phyloP scores from a whole-genome alignment of 2,797 vertebrate species.

The Pantherophis alleghaniensis region DNA sequence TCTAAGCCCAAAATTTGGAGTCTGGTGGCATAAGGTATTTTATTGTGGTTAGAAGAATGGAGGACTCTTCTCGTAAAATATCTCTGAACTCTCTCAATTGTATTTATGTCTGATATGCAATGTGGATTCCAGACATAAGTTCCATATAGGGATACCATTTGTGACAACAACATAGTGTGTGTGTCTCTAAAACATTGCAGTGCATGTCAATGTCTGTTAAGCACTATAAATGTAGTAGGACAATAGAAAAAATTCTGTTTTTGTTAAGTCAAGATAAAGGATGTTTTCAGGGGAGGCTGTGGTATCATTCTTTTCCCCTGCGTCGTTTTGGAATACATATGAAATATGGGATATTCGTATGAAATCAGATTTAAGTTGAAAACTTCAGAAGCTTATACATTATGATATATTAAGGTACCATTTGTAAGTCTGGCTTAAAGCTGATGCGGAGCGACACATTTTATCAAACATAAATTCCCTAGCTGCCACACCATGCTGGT shows the following conservation, averaged over 20 bases:
- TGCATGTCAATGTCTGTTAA: neutral
- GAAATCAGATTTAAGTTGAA: neutral
- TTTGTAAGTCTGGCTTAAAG: neutral
- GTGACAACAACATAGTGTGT: neutral
- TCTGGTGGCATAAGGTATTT: too few relatives aligned
- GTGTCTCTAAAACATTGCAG: neutral
- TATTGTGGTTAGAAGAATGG: too few relatives aligned
- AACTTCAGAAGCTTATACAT: neutral
- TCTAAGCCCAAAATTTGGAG: too few relatives aligned
- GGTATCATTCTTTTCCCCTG: neutral
- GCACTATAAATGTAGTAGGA: neutral
- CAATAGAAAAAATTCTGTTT: neutral
- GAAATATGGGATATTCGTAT: neutral
- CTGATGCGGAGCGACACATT: neutral
- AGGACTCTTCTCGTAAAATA: too few relatives aligned
- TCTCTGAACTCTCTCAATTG: too few relatives aligned
- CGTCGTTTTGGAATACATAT: neutral
- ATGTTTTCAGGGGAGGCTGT: neutral
- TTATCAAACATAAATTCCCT: neutral
- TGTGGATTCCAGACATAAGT: too few relatives aligned
- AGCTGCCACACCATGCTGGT: neutral
- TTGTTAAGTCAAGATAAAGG: neutral
- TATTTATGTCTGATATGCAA: too few relatives aligned
- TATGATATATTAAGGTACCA: neutral
- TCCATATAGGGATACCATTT: neutral